phyloP scores from a whole-genome alignment of 2,888 invertebrate genomes.

The Himalopsyche anomala region DNA sequence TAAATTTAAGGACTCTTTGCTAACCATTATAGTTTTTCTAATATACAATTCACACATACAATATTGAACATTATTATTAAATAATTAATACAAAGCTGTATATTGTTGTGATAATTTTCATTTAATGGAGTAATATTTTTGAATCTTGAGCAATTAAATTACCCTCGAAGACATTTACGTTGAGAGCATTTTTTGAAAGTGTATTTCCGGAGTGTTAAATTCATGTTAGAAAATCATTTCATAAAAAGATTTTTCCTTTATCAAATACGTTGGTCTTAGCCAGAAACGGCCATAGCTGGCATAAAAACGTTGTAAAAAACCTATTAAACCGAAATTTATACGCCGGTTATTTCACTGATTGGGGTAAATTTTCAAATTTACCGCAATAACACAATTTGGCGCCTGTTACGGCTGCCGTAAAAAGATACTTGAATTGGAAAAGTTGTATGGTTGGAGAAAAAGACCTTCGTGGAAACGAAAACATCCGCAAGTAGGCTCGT shows the following conservation, averaged over 20 bases:
- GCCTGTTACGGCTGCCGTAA: constrained; percentile 39
- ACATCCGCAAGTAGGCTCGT: neutral
- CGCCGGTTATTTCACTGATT: constrained; percentile 40
- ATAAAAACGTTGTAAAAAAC: constrained; percentile 33
- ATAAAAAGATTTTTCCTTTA: constrained; percentile 14
- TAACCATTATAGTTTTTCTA: too few species aligned
- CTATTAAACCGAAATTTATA: constrained; percentile 33
- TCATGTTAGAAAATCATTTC: constrained; percentile 11
- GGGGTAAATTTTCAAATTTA: constrained; percentile 42
- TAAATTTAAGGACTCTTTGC: too few species aligned
- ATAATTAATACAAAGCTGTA: too few species aligned
- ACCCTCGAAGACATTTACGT: too few species aligned
- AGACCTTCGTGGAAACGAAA: neutral
- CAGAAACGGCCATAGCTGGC: neutral
- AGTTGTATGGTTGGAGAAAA: constrained; percentile 10
- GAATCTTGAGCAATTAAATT: too few species aligned
- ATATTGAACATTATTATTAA: too few species aligned
- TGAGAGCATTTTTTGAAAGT: too few species aligned
- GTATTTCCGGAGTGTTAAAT: constrained; percentile 32
- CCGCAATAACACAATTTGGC: constrained; percentile 40
- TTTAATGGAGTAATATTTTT: too few species aligned
- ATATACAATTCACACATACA: too few species aligned
- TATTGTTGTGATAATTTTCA: too few species aligned
- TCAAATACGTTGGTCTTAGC: constrained; percentile 20
- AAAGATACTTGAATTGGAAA: constrained; percentile 17